Base-by-base conservation (phyloP, 1,140 invertebrate species). In the Harpegnathos saltator region DNA sequence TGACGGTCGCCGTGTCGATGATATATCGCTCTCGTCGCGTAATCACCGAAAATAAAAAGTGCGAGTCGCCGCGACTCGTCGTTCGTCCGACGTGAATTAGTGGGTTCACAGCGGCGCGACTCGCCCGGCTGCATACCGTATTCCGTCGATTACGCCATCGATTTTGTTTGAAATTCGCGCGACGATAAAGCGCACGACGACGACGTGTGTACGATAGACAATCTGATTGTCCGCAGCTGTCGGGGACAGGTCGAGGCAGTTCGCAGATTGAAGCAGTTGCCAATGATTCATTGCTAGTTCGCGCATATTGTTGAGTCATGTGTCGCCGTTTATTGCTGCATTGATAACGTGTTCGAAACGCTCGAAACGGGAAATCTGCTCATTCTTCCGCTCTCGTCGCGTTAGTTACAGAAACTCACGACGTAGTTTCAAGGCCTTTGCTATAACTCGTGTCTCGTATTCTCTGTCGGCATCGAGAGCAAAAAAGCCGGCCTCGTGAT, bases 1-100 rank as follows among this genome's bases (percentile, higher is more conserved):
- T 22, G 50, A 17, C 14, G 22, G 38, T 33, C 29, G 22, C 48
- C 38, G n/a, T n/a, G n/a, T n/a, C n/a, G n/a, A n/a, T n/a, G 22
- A 78, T 56, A 56, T 48, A n/a, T 56, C 48, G 29, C 33, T 17
- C 52, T 5, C 19, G 7, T 22, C 63, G 63, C 24, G 50, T 69
- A 78, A 78, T 69, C 63, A 58, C 22, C 17, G 17, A 19, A 66
- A 78, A 77, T 77, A 68, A 68, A 66, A 22, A 69, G 17, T 26
- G 17, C 14, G 7, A 12, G 22, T 14, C 48, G 19, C 29, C 15
- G 1, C 15, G 26, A 5, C n/a, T n/a, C 54, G 54, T 56, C 54
- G 19, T 11, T 54, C 22, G 17, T 56, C 58, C 15, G 12, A 19
- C 17, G 75, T 56, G 19, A 44, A 44, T 78, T 68, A 69, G 52